Percentiles rank a stretch among this genome's conserved stretches.
phyloP scores from a whole-genome alignment of 2,888 invertebrate genomes.

The Nymphalis c-album region DNA sequence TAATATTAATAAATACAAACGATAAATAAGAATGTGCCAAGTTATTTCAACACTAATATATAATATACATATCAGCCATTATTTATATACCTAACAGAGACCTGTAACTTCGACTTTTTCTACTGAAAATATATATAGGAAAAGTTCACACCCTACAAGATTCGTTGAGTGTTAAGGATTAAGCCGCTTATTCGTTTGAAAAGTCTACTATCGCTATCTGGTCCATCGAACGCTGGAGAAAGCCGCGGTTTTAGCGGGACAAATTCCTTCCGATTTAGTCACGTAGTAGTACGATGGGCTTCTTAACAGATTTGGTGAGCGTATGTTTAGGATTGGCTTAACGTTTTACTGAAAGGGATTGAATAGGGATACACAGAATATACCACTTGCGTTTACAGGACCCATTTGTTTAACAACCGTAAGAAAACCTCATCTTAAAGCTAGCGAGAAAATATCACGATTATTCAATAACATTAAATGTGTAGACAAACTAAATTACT shows the following conservation, averaged over 20 bases:
- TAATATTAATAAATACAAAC: not conserved
- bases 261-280: constrained; percentile 79
- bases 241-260: constrained; percentile 74
- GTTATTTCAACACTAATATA: too few relatives aligned
- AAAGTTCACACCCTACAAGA: constrained; percentile 59
- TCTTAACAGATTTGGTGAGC: constrained; percentile 73
- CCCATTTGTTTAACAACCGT: not conserved
- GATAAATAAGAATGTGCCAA: too few relatives aligned
- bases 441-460: constrained; percentile 29
- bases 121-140: constrained; percentile 33
- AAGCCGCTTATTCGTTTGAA: constrained; percentile 66
- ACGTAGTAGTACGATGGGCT: constrained; percentile 71
- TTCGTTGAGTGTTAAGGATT: constrained; percentile 74
- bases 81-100: too few relatives aligned
- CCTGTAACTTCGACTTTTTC: constrained; percentile 10
- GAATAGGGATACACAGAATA: constrained; percentile 39
- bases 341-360: constrained; percentile 70
- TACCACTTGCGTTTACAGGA: constrained; percentile 9
- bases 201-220: constrained; percentile 74
- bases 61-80: too few relatives aligned
- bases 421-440: not conserved
- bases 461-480: constrained; percentile 39
- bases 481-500: constrained; percentile 54
- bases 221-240: constrained; percentile 74
- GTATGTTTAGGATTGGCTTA: constrained; percentile 67